phyloP scores from a whole-genome alignment of 2,113 vertebrate genomes.

The Sclerurus mexicanus region DNA sequence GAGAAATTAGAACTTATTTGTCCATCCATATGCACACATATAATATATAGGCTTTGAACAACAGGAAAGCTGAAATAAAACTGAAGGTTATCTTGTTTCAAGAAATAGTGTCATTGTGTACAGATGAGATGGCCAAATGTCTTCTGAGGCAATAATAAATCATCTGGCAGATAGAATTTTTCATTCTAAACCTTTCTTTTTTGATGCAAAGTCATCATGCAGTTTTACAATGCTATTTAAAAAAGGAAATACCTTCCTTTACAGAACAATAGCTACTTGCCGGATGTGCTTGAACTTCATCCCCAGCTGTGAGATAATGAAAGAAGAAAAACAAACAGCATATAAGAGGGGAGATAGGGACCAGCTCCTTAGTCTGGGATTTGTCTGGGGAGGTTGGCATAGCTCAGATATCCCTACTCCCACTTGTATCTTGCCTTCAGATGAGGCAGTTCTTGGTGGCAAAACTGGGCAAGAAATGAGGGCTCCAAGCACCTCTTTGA shows the following conservation, averaged over 20 bases:
- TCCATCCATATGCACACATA: not conserved
- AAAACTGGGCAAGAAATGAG: not conserved
- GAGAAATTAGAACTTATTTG: not conserved
- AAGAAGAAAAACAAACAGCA: not conserved
- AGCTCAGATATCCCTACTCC: not conserved
- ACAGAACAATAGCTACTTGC: not conserved
- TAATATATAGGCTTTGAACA: not conserved
- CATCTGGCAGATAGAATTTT: not conserved
- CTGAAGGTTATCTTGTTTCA: not conserved
- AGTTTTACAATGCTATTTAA: not conserved
- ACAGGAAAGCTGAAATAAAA: not conserved
- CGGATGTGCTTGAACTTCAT: not conserved
- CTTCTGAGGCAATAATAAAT: not conserved
- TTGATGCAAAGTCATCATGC: not conserved
- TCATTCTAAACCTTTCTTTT: not conserved
- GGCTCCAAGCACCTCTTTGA: not conserved
- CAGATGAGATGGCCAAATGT: not conserved
- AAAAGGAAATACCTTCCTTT: not conserved
- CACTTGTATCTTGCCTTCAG: not conserved
- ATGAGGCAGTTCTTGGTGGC: not conserved
- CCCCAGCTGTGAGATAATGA: not conserved
- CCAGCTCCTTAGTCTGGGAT: not conserved
- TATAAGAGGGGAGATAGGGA: not conserved
- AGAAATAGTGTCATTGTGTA: not conserved
- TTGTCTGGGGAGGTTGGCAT: not conserved